Percentiles rank a stretch among this genome's conserved stretches.
These are phyloP conservation scores for Strigops habroptila DNA, from an alignment of 2,113 vertebrate genomes.

Conservation along the genomic window DNA sequence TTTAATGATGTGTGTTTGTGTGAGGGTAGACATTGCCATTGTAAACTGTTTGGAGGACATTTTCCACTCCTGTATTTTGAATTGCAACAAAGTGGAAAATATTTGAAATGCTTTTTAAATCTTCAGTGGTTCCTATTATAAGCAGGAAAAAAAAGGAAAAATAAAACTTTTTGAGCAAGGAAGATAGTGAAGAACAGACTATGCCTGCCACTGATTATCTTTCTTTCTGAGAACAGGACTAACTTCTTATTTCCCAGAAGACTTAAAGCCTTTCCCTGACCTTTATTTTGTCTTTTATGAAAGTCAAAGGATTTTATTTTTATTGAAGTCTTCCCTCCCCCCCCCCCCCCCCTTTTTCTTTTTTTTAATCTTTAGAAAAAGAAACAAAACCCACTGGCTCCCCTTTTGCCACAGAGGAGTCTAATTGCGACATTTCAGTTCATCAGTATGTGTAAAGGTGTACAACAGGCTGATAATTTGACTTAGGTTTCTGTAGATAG, in stretches of 20 bases:
- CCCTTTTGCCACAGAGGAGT: not conserved
- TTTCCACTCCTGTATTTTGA: not conserved
- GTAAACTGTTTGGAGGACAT: not conserved
- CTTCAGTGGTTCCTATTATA: not conserved
- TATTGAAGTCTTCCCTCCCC: not conserved
- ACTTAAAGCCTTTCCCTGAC: constrained; percentile 21
- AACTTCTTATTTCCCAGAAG: constrained; percentile 34
- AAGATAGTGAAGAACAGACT: not conserved
- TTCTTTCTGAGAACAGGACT: not conserved
- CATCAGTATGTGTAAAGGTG: not conserved
- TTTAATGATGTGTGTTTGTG: not conserved
- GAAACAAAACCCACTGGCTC: not conserved
- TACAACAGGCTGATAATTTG: not conserved
- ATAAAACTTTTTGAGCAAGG: not conserved
- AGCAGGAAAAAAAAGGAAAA: not conserved
- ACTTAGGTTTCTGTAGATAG: not conserved
- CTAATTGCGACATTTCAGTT: not conserved
- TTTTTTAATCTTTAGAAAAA: not conserved
- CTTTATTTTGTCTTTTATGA: constrained; percentile 38
- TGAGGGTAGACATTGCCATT: not conserved
- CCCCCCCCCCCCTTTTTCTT: too few relatives aligned
- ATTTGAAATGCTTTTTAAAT: not conserved
- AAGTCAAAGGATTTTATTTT: not conserved
- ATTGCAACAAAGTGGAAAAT: not conserved
- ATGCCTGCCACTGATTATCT: not conserved